Conservation (phyloP, 2,113 vertebrate species). For the Petromus typicus region DNA sequence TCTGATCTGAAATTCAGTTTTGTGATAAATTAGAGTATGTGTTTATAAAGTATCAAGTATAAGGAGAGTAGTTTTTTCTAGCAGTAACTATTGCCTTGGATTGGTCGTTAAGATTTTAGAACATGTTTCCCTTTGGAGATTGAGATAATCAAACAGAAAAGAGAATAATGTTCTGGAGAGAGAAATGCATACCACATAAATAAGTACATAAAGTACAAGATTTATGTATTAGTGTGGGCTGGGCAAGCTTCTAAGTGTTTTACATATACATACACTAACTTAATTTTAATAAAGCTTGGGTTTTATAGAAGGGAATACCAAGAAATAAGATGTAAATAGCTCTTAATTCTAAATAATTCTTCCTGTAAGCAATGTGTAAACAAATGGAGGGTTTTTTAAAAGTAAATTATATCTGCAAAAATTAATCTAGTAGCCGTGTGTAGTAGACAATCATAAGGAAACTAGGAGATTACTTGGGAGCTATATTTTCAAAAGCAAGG, state of each 20-base stretch:
- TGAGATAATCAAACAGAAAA: constrained; percentile 47
- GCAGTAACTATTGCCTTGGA: background rate
- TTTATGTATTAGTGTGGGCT: too few relatives aligned
- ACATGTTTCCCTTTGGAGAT: background rate
- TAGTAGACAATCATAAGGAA: constrained; percentile 2
- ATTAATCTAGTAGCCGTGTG: background rate
- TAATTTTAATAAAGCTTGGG: background rate
- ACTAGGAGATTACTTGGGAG: constrained; percentile 11
- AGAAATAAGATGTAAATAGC: constrained; percentile 11
- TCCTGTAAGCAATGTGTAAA: background rate
- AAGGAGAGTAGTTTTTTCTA: constrained; percentile 20
- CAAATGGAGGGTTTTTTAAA: background rate
- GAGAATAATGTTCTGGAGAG: background rate
- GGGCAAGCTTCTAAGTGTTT: constrained; percentile 6
- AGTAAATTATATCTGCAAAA: background rate
- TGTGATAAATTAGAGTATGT: constrained; percentile 23
- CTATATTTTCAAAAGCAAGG: constrained; percentile 33
- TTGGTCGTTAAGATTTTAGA: constrained; percentile 5
- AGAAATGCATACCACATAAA: constrained; percentile 1
- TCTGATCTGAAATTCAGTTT: constrained; percentile 44
- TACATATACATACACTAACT: background rate
- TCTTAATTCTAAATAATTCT: constrained; percentile 2
- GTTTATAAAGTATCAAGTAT: constrained; percentile 1
- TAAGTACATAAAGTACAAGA: background rate
- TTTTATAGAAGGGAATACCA: background rate